Evolutionary conservation across 2,888 invertebrate species (phyloP).

Genomic region (Fragum whitleyi): DNA sequence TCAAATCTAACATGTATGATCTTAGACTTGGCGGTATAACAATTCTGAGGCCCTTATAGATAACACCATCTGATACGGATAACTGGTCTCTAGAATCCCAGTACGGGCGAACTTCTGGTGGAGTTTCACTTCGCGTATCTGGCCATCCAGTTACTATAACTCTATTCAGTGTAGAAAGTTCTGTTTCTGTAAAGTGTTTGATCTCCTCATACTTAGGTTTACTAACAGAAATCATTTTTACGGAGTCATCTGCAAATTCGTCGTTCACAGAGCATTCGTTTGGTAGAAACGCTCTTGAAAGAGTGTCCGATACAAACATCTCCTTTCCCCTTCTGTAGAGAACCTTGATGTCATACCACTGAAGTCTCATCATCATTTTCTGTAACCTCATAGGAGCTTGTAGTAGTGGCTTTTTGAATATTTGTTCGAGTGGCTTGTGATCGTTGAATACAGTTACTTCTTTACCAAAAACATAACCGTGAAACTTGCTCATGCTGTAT

Average conservation of each 20-base stretch:
- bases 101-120: conserved; percentile 36
- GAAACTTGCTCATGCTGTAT: conserved; percentile 56
- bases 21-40: conserved; percentile 62
- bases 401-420: conserved; percentile 31
- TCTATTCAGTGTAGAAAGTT: conserved; percentile 30
- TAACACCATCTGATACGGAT: conserved; percentile 53
- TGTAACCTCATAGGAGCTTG: conserved; percentile 38
- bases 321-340: conserved; percentile 46
- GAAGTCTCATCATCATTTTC: conserved; percentile 43
- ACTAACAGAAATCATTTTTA: conserved; percentile 39
- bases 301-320: conserved; percentile 15
- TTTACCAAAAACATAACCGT: conserved; percentile 63
- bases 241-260: conserved; percentile 12
- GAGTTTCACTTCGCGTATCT: conserved; percentile 44
- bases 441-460: conserved; percentile 52
- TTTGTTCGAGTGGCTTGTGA: conserved; percentile 51
- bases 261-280: background rate
- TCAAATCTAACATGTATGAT: conserved; percentile 46
- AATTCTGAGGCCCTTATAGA: conserved; percentile 60
- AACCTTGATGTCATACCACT: conserved; percentile 57
- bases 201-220: conserved; percentile 9
- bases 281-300: conserved; percentile 16
- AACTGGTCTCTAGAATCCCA: conserved; percentile 52
- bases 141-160: conserved; percentile 52
- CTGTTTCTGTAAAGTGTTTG: conserved; percentile 25